A percentile compares a stretch with the other conserved stretches of the same genome.
Conservation (phyloP, 2,888 invertebrate species). For the Andricus curvator region DNA sequence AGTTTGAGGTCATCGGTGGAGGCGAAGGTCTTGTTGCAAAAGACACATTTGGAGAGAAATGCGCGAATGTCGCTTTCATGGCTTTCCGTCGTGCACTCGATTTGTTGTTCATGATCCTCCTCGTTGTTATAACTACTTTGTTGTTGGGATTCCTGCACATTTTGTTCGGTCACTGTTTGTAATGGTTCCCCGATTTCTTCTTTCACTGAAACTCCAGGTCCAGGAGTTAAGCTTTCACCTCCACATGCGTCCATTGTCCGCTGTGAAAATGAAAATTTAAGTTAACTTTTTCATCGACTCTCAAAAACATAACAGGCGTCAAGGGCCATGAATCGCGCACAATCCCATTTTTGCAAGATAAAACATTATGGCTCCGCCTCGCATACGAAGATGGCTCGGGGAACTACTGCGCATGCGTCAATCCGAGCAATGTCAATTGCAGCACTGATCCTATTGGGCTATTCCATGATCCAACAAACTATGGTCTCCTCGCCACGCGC, state of each 20-base stretch:
- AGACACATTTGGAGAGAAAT: slow-evolving; percentile 76
- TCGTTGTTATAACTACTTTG: slow-evolving; percentile 63
- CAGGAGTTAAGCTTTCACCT: slow-evolving; percentile 62
- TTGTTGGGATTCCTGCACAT: slow-evolving; percentile 63
- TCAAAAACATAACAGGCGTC: slow-evolving; percentile 29
- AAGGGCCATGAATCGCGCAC: neutral
- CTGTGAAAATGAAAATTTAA: slow-evolving; percentile 26
- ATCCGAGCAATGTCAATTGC: too few relatives aligned
- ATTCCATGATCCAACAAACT: too few relatives aligned
- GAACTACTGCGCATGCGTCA: too few relatives aligned
- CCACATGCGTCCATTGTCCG: slow-evolving; percentile 61
- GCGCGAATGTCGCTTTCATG: slow-evolving; percentile 68
- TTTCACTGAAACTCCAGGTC: slow-evolving; percentile 66
- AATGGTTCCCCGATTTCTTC: slow-evolving; percentile 70
- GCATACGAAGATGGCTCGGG: too few relatives aligned
- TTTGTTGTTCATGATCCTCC: slow-evolving; percentile 68
- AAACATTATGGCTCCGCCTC: too few relatives aligned
- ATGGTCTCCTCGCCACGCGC: too few relatives aligned
- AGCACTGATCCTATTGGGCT: too few relatives aligned
- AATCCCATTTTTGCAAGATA: neutral
- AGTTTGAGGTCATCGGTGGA: slow-evolving; percentile 86
- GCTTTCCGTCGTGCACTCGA: slow-evolving; percentile 72
- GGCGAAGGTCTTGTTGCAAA: slow-evolving; percentile 78
- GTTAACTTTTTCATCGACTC: neutral
- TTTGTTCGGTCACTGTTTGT: slow-evolving; percentile 56